A percentile compares a stretch with the other conserved stretches of the same genome.
Conservation (phyloP, 2,888 invertebrate species). For the Meloe dianella region DNA sequence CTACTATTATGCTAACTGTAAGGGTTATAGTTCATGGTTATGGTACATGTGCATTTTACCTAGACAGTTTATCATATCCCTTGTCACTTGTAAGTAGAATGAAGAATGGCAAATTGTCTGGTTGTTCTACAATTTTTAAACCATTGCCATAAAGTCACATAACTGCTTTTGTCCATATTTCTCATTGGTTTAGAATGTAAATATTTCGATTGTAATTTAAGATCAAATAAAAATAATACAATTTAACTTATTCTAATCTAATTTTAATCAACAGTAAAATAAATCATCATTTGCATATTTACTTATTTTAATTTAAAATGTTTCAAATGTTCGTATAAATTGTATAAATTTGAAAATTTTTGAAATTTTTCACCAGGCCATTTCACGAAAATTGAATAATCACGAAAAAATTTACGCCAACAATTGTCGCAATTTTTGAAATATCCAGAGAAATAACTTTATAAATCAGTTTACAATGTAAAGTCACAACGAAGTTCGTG, state of each 20-base stretch:
- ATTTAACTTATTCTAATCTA: too few relatives aligned
- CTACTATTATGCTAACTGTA: conserved; percentile 29
- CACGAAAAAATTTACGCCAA: not conserved
- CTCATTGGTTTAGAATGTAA: not conserved
- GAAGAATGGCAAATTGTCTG: conserved; percentile 11
- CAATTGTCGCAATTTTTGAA: conserved; percentile 6
- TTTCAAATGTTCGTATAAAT: too few relatives aligned
- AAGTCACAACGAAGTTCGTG: conserved; percentile 9
- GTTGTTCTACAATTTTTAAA: not conserved
- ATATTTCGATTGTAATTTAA: too few relatives aligned
- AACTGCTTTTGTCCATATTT: not conserved
- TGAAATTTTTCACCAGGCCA: not conserved
- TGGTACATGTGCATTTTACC: conserved; percentile 27
- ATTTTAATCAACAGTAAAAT: too few relatives aligned
- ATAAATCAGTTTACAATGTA: conserved; percentile 15
- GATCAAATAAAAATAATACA: too few relatives aligned
- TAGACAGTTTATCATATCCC: conserved; percentile 25
- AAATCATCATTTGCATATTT: too few relatives aligned
- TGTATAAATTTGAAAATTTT: not conserved
- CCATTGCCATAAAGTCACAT: not conserved
- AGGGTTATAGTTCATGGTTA: conserved; percentile 30
- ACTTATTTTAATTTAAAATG: too few relatives aligned
- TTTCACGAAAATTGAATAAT: not conserved
- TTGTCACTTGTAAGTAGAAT: conserved; percentile 25
- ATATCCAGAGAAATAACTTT: conserved; percentile 9